Percentiles rank a stretch among this genome's conserved stretches.
phyloP scores from a whole-genome alignment of 2,888 invertebrate species.

The Acrobasis repandana region DNA sequence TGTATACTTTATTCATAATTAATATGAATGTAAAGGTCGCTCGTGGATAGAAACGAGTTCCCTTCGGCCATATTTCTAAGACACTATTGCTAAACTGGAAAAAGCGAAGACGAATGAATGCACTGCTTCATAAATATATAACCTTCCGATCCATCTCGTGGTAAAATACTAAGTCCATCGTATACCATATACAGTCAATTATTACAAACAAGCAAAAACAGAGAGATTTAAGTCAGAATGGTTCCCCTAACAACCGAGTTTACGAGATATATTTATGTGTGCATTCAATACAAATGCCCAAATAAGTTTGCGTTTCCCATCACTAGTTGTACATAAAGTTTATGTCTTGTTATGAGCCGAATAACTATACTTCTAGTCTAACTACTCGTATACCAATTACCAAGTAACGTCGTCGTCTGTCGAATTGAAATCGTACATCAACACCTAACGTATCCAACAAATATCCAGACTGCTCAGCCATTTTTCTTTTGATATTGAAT shows the following conservation, averaged over 20 bases:
- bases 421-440: too few relatives aligned
- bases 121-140: background rate
- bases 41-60: background rate
- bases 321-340: too few relatives aligned
- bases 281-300: slow-evolving; percentile 34
- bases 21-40: background rate
- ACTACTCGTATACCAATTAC: too few relatives aligned
- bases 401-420: too few relatives aligned
- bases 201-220: slow-evolving; percentile 19
- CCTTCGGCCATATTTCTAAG: background rate
- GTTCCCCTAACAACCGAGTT: slow-evolving; percentile 23
- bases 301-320: slow-evolving; percentile 45
- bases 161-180: slow-evolving; percentile 8
- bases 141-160: background rate
- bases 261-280: slow-evolving; percentile 32
- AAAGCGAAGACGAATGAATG: background rate
- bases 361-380: too few relatives aligned
- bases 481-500: too few relatives aligned
- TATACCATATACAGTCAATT: slow-evolving; percentile 13
- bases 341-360: too few relatives aligned
- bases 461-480: too few relatives aligned
- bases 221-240: slow-evolving; percentile 4
- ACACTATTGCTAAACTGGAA: background rate
- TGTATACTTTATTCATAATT: background rate
- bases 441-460: too few relatives aligned